These are phyloP conservation scores for Rhopalosiphum maidis DNA, from an alignment of 1,140 invertebrate genomes.

Conservation along the genomic window DNA sequence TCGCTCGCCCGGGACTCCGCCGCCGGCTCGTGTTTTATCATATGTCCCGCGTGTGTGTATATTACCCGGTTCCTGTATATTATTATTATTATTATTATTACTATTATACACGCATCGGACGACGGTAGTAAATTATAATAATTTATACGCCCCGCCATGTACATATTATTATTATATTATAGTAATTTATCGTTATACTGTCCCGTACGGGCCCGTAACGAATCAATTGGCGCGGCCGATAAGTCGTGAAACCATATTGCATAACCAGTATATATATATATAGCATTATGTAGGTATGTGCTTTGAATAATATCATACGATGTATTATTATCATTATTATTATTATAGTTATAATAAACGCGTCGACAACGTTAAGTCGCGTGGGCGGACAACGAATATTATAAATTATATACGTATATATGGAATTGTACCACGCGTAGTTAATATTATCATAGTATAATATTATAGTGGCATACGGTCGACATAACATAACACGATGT, in stretches of 20 bases:
- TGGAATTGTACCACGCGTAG: background rate
- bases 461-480: background rate
- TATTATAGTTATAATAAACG: background rate
- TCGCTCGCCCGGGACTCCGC: background rate
- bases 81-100: conserved; percentile 19
- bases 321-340: background rate
- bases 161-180: background rate
- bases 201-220: background rate
- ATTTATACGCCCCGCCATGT: background rate
- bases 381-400: background rate
- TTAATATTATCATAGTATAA: no score
- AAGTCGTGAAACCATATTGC: conserved; percentile 24
- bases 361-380: background rate
- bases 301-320: background rate
- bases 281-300: background rate
- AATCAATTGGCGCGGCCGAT: conserved; percentile 18
- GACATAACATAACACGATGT: background rate
- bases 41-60: background rate
- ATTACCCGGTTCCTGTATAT: background rate
- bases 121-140: conserved; percentile 28
- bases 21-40: background rate
- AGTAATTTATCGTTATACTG: conserved; percentile 11
- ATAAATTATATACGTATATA: background rate
- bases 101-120: background rate
- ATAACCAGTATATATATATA: background rate